These are phyloP conservation scores for Nezara viridula DNA, from an alignment of 2,888 invertebrate species.

Conservation along the genomic window DNA sequence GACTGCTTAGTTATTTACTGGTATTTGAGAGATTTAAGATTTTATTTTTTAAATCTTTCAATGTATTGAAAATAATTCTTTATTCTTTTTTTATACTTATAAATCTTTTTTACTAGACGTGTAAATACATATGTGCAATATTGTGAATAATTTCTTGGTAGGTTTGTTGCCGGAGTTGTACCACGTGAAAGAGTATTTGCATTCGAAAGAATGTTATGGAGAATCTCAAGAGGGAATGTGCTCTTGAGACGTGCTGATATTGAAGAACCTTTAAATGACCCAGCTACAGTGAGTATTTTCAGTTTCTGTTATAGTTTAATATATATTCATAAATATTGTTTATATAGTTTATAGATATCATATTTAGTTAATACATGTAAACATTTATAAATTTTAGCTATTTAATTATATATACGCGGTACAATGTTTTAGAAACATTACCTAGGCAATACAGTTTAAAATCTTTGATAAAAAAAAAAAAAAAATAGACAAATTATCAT, in stretches of 20 bases:
- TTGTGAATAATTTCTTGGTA: constrained; percentile 67
- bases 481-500: too few relatives aligned
- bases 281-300: constrained; percentile 77
- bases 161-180: constrained; percentile 95
- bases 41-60: too few relatives aligned
- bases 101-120: too few relatives aligned
- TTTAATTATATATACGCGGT: too few relatives aligned
- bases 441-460: background rate
- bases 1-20: too few relatives aligned
- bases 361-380: too few relatives aligned
- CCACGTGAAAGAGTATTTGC: constrained; percentile 82
- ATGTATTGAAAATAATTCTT: too few relatives aligned
- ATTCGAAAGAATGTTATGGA: constrained; percentile 94
- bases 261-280: constrained; percentile 86
- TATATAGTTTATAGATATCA: too few relatives aligned
- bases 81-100: too few relatives aligned
- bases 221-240: constrained; percentile 92
- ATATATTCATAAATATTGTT: background rate
- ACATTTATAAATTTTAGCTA: too few relatives aligned
- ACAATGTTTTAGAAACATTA: too few relatives aligned
- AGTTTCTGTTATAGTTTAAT: background rate
- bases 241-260: constrained; percentile 90
- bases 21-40: too few relatives aligned
- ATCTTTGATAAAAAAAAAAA: background rate
- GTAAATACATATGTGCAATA: background rate